Conservation (phyloP, 2,888 invertebrate genomes). For the Synanthedon vespiformis region DNA sequence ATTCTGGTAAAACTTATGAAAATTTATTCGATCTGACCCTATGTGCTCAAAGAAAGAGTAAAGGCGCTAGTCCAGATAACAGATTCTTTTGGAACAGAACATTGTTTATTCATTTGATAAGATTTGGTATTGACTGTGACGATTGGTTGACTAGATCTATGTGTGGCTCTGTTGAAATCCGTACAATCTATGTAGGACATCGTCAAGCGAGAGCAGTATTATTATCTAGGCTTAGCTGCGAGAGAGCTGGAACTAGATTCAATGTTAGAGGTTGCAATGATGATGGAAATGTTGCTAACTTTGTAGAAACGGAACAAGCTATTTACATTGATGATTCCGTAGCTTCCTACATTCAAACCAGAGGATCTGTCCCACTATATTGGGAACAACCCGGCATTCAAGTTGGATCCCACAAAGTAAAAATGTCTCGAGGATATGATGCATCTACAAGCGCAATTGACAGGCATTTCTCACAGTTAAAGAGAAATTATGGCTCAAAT, state of each 20-base stretch:
- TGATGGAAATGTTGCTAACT: constrained; percentile 99
- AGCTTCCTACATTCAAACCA: constrained; percentile 89
- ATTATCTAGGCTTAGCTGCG: constrained; percentile 95
- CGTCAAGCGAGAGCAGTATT: constrained; percentile 95
- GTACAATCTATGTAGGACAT: constrained; percentile 98
- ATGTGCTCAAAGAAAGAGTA: constrained; percentile 90
- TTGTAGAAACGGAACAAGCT: constrained; percentile 99
- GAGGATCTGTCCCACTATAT: constrained; percentile 97
- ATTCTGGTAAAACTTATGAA: constrained; percentile 53
- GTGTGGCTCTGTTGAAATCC: constrained; percentile 97
- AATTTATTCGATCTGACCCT: constrained; percentile 89
- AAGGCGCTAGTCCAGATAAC: constrained; percentile 87
- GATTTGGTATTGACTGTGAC: constrained; percentile 90
- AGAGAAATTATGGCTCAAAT: constrained; percentile 82
- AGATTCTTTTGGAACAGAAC: constrained; percentile 99
- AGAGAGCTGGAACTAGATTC: constrained; percentile 97
- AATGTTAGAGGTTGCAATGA: constrained; percentile 99
- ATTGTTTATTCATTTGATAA: constrained; percentile 91
- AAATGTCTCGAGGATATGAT: constrained; percentile 95
- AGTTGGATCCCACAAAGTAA: constrained; percentile 98
- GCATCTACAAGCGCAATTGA: constrained; percentile 94
- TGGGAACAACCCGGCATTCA: constrained; percentile 99
- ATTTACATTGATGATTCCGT: constrained; percentile 92
- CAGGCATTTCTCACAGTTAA: constrained; percentile 87
- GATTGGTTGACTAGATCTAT: constrained; percentile 95